Conservation (phyloP, 2,888 invertebrate genomes). For the Gnatocerus cornutus region DNA sequence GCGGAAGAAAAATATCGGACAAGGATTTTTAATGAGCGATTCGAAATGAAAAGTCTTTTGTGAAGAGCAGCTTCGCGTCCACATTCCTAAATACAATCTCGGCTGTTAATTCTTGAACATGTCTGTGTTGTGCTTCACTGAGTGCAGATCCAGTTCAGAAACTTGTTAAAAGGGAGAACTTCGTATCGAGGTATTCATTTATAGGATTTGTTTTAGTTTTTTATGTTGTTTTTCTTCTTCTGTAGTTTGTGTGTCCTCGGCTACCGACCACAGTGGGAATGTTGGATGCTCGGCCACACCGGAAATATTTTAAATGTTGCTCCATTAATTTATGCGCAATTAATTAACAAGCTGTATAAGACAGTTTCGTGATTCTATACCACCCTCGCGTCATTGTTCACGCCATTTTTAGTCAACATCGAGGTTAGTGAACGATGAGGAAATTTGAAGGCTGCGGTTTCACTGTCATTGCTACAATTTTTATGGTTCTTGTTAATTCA, state of each 20-base stretch:
- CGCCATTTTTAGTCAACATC: not conserved
- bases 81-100: conserved; percentile 67
- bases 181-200: conserved; percentile 51
- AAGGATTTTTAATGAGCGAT: conserved; percentile 25
- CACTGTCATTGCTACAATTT: conserved; percentile 4
- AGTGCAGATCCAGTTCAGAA: conserved; percentile 66
- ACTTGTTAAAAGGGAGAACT: conserved; percentile 58
- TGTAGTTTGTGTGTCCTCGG: conserved; percentile 39
- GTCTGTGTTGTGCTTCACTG: conserved; percentile 66
- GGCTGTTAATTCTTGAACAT: conserved; percentile 66
- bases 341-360: conserved; percentile 23
- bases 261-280: conserved; percentile 38
- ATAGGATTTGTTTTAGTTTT: conserved; percentile 45
- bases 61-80: conserved; percentile 55
- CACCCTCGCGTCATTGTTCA: conserved; percentile 16
- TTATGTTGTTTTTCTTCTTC: conserved; percentile 29
- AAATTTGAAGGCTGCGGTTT: not conserved
- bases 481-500: not conserved
- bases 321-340: conserved; percentile 23
- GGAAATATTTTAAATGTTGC: conserved; percentile 37
- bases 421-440: conserved; percentile 17
- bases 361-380: not conserved
- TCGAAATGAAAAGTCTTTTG: conserved; percentile 34
- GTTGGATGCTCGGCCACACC: conserved; percentile 25
- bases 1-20: conserved; percentile 30